These are phyloP conservation scores for Hypsibius dujardini DNA, from an alignment of 1,140 invertebrate species.

Conservation along the genomic window DNA sequence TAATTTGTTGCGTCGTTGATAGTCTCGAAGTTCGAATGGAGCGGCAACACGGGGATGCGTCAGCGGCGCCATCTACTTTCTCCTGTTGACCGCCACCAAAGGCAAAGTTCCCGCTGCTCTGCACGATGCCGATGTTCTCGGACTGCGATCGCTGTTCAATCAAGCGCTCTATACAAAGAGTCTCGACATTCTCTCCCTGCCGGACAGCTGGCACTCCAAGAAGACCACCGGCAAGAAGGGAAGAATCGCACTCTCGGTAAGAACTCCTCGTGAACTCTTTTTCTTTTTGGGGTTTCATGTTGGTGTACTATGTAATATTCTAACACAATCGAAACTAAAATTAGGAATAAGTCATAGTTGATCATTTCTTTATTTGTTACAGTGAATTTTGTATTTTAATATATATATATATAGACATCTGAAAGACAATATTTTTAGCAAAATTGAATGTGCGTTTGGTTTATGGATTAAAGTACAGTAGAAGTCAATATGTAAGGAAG, in stretches of 20 bases:
- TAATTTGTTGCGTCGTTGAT: not conserved
- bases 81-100: not conserved
- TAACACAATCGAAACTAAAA: too few relatives aligned
- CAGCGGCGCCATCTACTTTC: not conserved
- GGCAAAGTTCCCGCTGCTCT: not conserved
- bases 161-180: not conserved
- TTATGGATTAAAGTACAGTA: too few relatives aligned
- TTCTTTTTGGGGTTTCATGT: not conserved
- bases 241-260: not conserved
- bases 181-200: not conserved
- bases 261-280: not conserved
- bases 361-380: too few relatives aligned
- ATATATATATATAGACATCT: too few relatives aligned
- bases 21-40: not conserved
- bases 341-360: too few relatives aligned
- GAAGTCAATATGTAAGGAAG: too few relatives aligned
- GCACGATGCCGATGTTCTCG: not conserved
- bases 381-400: too few relatives aligned
- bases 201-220: not conserved
- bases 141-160: too few relatives aligned
- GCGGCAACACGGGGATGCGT: not conserved
- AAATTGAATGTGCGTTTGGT: too few relatives aligned
- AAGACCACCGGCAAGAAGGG: not conserved
- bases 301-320: not conserved
- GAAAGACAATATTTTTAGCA: too few relatives aligned